Evolutionary conservation across 1,140 invertebrate genomes (phyloP), one percentile per base, ranked within the genome.

Genomic region (Varroa destructor): DNA sequence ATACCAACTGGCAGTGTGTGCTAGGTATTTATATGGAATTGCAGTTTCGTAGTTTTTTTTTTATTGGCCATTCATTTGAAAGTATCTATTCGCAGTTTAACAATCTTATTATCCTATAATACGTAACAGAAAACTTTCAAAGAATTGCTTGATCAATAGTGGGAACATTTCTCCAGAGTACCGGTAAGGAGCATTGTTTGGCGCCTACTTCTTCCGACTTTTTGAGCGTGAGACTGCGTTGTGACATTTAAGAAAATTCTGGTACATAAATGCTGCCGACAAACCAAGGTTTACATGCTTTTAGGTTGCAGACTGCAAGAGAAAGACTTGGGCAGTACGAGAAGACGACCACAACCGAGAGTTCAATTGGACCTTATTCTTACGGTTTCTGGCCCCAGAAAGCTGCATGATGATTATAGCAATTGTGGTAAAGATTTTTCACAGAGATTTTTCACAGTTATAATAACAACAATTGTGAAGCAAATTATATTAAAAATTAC

Each of bases 401-500:
- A 36, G 61, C 12, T 67, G 40, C 14, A 43, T 67, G 12, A 40
- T 67, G 1, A 0, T 67, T 25, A 14, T 12, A 40, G 51, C 12
- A 55, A 2, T 72, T 25, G 4, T 71, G 25, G 25, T 40, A 55
- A 4, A 71, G 40, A 14, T 55, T 74, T 36, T 70, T 8, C 55
- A 54, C 71, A 25, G n/a, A 71, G 40, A 14, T 55, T 74, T 36
- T 70, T 8, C 55, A 54, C 71, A 25, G n/a, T 55, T 3, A 73
- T 54, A 6, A n/a, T 10, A 55, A 72, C 40, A 43, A n/a, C 56
- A 73, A 51, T 14, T 14, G 1, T 25, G 46, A n/a, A 1, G 10
- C 12, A 10, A 40, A 46, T 72, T 57, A 43, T 6, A 56, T 64
- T 55, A 43, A 12, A 46, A 75, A 75, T 55, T 46, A 51, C 46